Conservation (phyloP, 1,140 invertebrate species). For the Cephus cinctus region DNA sequence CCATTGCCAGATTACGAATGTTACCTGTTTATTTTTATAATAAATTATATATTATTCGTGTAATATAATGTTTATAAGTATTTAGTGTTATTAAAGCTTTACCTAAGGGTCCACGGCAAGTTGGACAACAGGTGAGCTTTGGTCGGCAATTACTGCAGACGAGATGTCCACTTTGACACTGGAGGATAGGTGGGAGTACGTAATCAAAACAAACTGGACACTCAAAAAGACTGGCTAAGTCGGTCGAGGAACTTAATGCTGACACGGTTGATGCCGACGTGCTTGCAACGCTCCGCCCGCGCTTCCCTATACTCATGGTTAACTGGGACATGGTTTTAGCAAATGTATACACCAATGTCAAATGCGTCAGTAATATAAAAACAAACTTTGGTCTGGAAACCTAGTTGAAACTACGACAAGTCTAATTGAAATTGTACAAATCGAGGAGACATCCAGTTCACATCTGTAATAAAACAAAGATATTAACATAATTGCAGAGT, state of each 20-base stretch:
- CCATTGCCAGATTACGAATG: slow-evolving; percentile 98
- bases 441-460: not conserved
- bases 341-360: not conserved
- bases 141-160: slow-evolving; percentile 94
- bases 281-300: slow-evolving; percentile 49
- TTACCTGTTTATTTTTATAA: slow-evolving; percentile 67
- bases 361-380: too few species aligned
- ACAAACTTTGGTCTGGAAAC: not conserved
- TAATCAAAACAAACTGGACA: slow-evolving; percentile 99
- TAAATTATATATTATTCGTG: not conserved
- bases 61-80: slow-evolving; percentile 9
- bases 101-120: slow-evolving; percentile 91
- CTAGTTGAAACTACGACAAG: not conserved
- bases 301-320: slow-evolving; percentile 49
- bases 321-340: slow-evolving; percentile 47
- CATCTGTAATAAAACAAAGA: not conserved
- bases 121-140: slow-evolving; percentile 95
- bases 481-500: too few species aligned
- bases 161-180: slow-evolving; percentile 85
- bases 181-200: slow-evolving; percentile 93
- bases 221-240: slow-evolving; percentile 94
- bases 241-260: slow-evolving; percentile 64
- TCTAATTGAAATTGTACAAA: not conserved
- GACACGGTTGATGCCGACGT: slow-evolving; percentile 50
- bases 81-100: slow-evolving; percentile 16